phyloP scores from a whole-genome alignment of 2,888 invertebrate species.

The Epiperipatus broadwayi region DNA sequence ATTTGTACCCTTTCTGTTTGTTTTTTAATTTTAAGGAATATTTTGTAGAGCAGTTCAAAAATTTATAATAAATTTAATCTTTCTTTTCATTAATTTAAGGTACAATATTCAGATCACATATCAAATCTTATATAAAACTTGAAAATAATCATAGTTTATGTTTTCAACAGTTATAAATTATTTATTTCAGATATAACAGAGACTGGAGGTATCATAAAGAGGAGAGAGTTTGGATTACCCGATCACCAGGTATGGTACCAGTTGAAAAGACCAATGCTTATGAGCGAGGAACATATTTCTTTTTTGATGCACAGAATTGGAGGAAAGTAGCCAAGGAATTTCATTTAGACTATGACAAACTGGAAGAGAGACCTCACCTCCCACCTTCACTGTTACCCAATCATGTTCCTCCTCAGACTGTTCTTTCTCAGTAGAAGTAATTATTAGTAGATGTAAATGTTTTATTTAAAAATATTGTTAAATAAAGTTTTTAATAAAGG shows the following conservation, averaged over 20 bases:
- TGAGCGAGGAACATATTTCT: conserved; percentile 96
- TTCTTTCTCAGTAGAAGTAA: too few relatives aligned
- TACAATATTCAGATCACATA: too few relatives aligned
- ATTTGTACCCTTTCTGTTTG: too few relatives aligned
- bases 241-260: conserved; percentile 82
- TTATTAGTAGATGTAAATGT: too few relatives aligned
- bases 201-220: conserved; percentile 99
- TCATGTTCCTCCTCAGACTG: too few relatives aligned
- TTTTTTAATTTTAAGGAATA: too few relatives aligned
- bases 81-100: too few relatives aligned
- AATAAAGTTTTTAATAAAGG: too few relatives aligned
- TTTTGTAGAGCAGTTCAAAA: too few relatives aligned
- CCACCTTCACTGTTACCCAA: too few relatives aligned
- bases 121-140: not conserved
- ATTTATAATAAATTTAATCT: too few relatives aligned
- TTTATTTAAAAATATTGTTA: too few relatives aligned
- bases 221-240: conserved; percentile 96
- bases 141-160: not conserved
- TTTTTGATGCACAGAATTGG: conserved; percentile 98
- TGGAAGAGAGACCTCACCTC: conserved; percentile 92
- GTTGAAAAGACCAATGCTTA: conserved; percentile 86
- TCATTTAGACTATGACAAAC: conserved; percentile 93
- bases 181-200: conserved; percentile 58
- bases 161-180: not conserved
- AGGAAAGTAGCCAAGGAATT: conserved; percentile 97